A percentile compares a stretch with the other conserved stretches of the same genome.
Conservation (phyloP, 1,140 invertebrate species). For the Vanessa atalanta region DNA sequence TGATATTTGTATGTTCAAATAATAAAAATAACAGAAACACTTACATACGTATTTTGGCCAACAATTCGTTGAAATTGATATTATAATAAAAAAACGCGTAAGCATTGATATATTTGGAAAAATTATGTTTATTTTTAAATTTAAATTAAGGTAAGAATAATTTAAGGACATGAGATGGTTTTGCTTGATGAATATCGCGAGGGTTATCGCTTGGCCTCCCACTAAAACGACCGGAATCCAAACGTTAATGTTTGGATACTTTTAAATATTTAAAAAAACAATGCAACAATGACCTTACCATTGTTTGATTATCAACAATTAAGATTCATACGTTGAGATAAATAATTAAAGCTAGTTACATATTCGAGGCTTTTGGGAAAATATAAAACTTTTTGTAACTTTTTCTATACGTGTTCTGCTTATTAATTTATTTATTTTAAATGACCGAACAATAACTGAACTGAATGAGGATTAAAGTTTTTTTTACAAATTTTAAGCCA, state of each 20-base stretch:
- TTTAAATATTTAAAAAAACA: conserved; percentile 55
- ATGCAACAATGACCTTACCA: conserved; percentile 68
- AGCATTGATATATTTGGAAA: background rate
- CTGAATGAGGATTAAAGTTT: too few relatives aligned
- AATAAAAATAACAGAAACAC: background rate
- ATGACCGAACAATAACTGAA: too few relatives aligned
- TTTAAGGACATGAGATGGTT: conserved; percentile 40
- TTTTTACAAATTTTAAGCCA: too few relatives aligned
- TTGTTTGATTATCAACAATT: conserved; percentile 62
- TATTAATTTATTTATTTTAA: too few relatives aligned
- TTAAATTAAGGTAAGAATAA: conserved; percentile 17
- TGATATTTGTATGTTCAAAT: background rate
- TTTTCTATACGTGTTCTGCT: too few relatives aligned
- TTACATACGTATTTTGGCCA: too few relatives aligned
- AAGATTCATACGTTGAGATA: conserved; percentile 51
- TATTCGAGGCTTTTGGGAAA: too few relatives aligned
- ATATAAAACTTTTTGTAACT: too few relatives aligned
- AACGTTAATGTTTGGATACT: conserved; percentile 35
- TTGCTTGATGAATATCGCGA: conserved; percentile 47
- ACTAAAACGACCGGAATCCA: conserved; percentile 18
- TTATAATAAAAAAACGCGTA: too few relatives aligned
- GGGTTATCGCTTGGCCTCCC: conserved; percentile 45
- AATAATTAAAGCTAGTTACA: conserved; percentile 26
- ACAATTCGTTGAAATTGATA: too few relatives aligned
- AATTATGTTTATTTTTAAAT: conserved; percentile 1